Base-by-base conservation (phyloP, 1,140 invertebrate species). In the Cepaea nemoralis region DNA sequence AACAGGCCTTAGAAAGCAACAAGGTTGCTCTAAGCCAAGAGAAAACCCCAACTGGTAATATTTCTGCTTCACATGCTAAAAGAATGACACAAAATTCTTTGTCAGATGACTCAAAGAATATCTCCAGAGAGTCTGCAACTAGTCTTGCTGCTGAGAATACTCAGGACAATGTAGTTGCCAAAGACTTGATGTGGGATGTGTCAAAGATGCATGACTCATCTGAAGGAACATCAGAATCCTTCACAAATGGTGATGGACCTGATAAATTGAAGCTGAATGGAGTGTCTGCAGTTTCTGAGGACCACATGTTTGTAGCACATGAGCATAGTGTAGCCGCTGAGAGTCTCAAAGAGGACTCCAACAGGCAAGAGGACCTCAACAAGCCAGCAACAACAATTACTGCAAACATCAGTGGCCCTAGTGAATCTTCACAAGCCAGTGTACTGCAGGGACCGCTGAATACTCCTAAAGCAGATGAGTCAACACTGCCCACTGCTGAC, bases 401-500 rank as follows among this genome's bases (percentile, higher is more conserved):
- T 14, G 50, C 22, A 8, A 45, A 78, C 27, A 63, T 42, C 10
- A 35, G 22, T 42, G 27, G 39, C 33, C 12, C 19, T 22, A 40
- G 22, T 27, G 42, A 50, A 31, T 35, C 27, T 50, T 45, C 33
- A 45, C n/a, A 31, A 2, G 16, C n/a, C 27, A 6, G 1, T 31
- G n/a, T 63, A 10, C n/a, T 31, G 10, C 6, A n/a, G 27, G 59
- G 16, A 27, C 33, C 59, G 33, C 50, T 31, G 27, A 63, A 5
- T 27, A 31, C 27, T 63, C 27, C 35, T 27, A 33, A 3, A 71
- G 69, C 16, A 27, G 33, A 39, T 42, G 35, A 39, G 69, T 27
- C 35, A 71, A 22, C 35, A 71, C 33, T 40, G 40, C 69, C 69
- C 69, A 71, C 69, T 71, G 69, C 69, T 71, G 37, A 71, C n/a